Evolutionary conservation across 2,113 vertebrate species (phyloP), one percentile per base, ranked within the genome.

Genomic region (Mesocricetus auratus): DNA sequence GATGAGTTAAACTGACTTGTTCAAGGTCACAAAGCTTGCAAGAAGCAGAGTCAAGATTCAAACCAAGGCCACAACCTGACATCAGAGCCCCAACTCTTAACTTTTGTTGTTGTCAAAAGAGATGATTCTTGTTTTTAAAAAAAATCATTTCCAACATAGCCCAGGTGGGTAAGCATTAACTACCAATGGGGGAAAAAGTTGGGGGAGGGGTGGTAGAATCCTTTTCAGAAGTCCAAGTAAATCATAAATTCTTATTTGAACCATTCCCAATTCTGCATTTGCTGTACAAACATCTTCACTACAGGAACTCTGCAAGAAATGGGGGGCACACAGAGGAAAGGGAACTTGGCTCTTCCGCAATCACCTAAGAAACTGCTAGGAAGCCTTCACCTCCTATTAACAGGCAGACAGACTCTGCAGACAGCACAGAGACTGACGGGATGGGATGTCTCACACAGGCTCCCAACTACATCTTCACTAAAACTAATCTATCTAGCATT

Each of bases 21-120:
- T 91, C 93, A 97, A 97, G 97, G 95, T 96, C 92, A 91, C 56
- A 71, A 45, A 91, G 79, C 74, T 66, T 68, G 3, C 33, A 93
- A 83, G 74, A 89, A 26, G 21, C 62, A 91, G n/a, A 89, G 64
- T 60, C 58, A 94, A 31, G 42, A 94, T 89, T 87, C 88, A 93
- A 31, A 92, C 3, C 58, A n/a, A 96, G 47, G 69, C 31, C 74
- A 24, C 60, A 88, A 66, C 77, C 90, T 90, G 26, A 85, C 39
- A 74, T 88, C 90, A 79, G 31, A 93, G 79, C 19, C 36, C 33
- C 62, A 73, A 64, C 22, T 96, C 64, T 87, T 64, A 85, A 91
- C 42, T 66, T 96, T 53, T 62, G 45, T 31, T 73, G 1, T 73
- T 93, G 89, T 58, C 47, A 78, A 89, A 96, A 79, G 39, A 73